Base-by-base conservation (phyloP, 2,797 vertebrate species). In the Chrysocyon brachyurus region DNA sequence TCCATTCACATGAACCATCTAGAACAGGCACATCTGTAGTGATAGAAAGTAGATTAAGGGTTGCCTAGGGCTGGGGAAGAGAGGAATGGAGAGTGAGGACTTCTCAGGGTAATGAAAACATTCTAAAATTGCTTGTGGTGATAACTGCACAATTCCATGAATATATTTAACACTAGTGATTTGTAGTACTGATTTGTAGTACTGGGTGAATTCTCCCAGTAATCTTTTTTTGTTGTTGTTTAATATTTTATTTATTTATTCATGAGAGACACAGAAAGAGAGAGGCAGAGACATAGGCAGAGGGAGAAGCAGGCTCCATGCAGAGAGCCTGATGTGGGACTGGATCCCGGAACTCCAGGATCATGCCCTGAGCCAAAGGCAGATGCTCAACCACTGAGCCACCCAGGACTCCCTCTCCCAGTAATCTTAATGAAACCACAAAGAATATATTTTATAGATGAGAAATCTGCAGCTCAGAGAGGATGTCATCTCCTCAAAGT, bases 351-450 rank as follows among this genome's bases (percentile, higher is more conserved):
- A 46, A 46, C 40, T 46, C 40, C 40, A 46, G 40, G 40, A 46
- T 46, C 40, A 46, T 46, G 40, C 40, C 40, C 40, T 46, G 40
- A 46, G 40, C 40, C 40, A 46, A 46, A 46, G 40, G 40, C 40
- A 46, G 40, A 46, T 6, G 7, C 40, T 46, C 40, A 46, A 46
- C 40, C 40, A 46, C 40, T 46, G 40, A 7, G 40, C 40, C 40
- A 46, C 40, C 7, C 40, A 46, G 40, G 40, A 8, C 40, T 46
- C 40, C 40, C 40, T 78, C 11, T 79, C 84, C 61, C 52, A 73
- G 61, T 49, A 78, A 77, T 49, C 21, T 89, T 78, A 90, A 56
- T 81, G 57, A 94, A 92, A 82, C 24, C 59, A 28, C 49, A 91
- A 73, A 17, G 57, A 78, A 56, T 33, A 28, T 14, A 52, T 46